Conservation (phyloP, 30 jellyfish, hydroid and myxozoan genomes). For the Hydractinia echinata region DNA sequence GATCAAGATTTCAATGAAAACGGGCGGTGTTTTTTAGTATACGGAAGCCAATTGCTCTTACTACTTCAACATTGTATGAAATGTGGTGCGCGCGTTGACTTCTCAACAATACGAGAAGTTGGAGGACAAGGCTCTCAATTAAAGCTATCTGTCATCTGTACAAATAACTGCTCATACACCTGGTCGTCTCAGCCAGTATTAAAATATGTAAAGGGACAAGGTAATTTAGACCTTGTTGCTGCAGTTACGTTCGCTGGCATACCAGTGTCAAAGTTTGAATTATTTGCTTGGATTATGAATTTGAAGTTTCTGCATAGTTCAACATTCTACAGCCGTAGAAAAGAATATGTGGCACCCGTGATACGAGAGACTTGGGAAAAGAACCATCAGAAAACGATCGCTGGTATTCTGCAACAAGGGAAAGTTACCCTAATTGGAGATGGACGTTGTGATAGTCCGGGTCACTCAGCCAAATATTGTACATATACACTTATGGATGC, state of each 20-base stretch:
- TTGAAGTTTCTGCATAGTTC: background rate
- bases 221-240: background rate
- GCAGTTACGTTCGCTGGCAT: background rate
- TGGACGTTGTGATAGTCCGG: background rate
- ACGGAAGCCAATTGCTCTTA: too few species aligned
- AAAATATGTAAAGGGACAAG: background rate
- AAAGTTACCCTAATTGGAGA: background rate
- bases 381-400: background rate
- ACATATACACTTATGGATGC: background rate
- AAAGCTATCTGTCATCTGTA: background rate
- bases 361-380: slow-evolving; percentile 1
- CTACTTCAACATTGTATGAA: too few species aligned
- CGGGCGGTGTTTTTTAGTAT: too few species aligned
- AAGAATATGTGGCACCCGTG: background rate
- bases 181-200: background rate
- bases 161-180: background rate
- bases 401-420: background rate
- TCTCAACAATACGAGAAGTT: too few species aligned
- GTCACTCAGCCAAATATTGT: background rate
- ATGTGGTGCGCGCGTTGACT: too few species aligned
- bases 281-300: background rate
- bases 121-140: background rate
- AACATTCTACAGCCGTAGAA: background rate
- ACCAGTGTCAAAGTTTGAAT: background rate
- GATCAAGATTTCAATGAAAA: too few species aligned